Evolutionary conservation across 2,797 vertebrate species (phyloP).

Genomic region (Eurystomus glaucurus): DNA sequence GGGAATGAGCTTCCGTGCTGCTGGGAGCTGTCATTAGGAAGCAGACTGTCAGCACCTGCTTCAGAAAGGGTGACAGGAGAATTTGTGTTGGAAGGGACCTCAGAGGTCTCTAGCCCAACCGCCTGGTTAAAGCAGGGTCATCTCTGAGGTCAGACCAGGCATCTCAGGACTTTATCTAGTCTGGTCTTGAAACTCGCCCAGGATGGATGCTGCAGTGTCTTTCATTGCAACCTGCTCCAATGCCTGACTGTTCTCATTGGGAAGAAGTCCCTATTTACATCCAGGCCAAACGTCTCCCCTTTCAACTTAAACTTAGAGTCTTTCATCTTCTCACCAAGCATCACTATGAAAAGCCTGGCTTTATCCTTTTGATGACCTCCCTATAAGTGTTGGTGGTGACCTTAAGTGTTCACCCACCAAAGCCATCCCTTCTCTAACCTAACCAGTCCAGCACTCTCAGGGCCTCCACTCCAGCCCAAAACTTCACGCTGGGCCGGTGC

Average conservation of each 20-base stretch:
- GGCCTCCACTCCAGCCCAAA: background rate
- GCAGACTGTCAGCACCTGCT: constrained; percentile 15
- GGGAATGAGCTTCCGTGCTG: fast-evolving
- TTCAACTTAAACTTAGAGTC: background rate
- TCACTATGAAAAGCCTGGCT: background rate
- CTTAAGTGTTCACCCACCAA: background rate
- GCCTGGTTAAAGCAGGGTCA: background rate
- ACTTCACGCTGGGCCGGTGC: fast-evolving
- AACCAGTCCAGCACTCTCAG: background rate
- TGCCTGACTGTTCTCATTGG: background rate
- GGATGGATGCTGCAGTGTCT: background rate
- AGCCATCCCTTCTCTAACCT: background rate
- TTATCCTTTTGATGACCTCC: background rate
- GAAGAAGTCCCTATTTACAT: background rate
- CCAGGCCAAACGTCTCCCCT: background rate
- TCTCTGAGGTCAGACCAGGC: background rate
- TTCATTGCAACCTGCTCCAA: background rate
- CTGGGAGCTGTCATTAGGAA: background rate
- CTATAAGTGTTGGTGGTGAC: background rate
- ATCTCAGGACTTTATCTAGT: background rate
- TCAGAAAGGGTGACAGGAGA: background rate
- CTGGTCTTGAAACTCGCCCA: background rate
- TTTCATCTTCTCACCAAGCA: background rate
- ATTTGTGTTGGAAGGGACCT: background rate
- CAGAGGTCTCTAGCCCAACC: background rate